A percentile compares a stretch with the other conserved stretches of the same genome.
Evolutionary conservation across 2,113 vertebrate species (phyloP).

Genomic region (Chaenocephalus aceratus): DNA sequence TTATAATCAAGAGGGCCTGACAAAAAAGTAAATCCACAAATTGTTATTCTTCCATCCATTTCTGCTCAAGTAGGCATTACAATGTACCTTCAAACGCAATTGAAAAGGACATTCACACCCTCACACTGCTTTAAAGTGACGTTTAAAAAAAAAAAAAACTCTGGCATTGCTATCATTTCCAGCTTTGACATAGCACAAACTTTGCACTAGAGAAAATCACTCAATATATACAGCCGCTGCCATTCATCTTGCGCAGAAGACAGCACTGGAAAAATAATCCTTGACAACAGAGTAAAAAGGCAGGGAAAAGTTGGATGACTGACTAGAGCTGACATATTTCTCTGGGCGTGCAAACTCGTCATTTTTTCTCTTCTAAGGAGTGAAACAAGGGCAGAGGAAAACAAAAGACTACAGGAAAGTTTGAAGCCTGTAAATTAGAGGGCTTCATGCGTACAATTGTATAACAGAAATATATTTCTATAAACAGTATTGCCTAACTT

Average conservation of each 20-base stretch:
- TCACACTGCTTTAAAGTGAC: neutral
- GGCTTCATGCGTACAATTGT: neutral
- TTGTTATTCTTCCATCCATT: neutral
- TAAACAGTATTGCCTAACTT: neutral
- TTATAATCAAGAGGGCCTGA: neutral
- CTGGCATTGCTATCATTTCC: slow-evolving; percentile 1
- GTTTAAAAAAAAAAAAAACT: slow-evolving; percentile 7
- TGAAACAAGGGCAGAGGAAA: slow-evolving; percentile 27
- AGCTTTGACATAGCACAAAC: slow-evolving; percentile 32
- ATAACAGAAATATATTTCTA: neutral
- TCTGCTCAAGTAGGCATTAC: neutral
- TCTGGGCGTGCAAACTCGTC: slow-evolving; percentile 14
- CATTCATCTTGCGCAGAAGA: slow-evolving; percentile 38
- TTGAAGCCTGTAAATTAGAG: slow-evolving; percentile 4
- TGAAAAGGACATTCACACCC: slow-evolving; percentile 4
- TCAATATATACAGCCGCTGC: slow-evolving; percentile 21
- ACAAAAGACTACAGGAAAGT: slow-evolving; percentile 9
- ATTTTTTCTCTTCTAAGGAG: slow-evolving; percentile 41
- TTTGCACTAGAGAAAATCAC: slow-evolving; percentile 15
- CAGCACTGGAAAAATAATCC: slow-evolving; percentile 44
- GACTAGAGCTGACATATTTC: slow-evolving; percentile 34
- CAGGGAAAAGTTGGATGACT: slow-evolving; percentile 8
- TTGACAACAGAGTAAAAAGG: slow-evolving; percentile 16
- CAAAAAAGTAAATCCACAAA: neutral
- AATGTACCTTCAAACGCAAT: neutral